A percentile compares a stretch with the other conserved stretches of the same genome.
phyloP scores from a whole-genome alignment of 2,888 invertebrate genomes.

The Drosophila flavopinicola region DNA sequence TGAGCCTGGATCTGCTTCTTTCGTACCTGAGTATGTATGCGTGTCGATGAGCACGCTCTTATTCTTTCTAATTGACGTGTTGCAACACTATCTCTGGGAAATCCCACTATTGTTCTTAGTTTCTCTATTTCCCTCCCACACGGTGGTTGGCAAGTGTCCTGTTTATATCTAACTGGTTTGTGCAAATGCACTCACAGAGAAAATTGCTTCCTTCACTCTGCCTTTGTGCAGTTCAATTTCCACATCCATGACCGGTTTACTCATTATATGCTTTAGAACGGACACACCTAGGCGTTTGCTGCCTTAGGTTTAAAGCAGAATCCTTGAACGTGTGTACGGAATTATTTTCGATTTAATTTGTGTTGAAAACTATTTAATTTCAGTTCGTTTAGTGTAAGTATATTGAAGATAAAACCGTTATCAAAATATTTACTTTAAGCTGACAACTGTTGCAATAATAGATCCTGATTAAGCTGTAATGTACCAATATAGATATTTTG shows the following conservation, averaged over 20 bases:
- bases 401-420: neutral
- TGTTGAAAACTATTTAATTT: constrained; percentile 65
- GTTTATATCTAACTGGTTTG: constrained; percentile 45
- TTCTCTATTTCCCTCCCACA: constrained; percentile 9
- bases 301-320: constrained; percentile 37
- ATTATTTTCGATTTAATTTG: constrained; percentile 47
- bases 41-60: neutral
- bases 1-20: neutral
- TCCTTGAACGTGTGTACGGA: constrained; percentile 10
- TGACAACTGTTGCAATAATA: too few species aligned
- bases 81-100: constrained; percentile 6
- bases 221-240: constrained; percentile 35
- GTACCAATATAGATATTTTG: too few species aligned
- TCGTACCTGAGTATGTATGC: neutral
- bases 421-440: too few species aligned
- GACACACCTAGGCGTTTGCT: constrained; percentile 23
- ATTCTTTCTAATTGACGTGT: constrained; percentile 21
- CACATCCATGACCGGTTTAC: constrained; percentile 30
- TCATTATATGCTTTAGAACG: constrained; percentile 16
- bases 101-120: constrained; percentile 5
- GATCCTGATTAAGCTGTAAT: too few species aligned
- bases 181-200: constrained; percentile 61
- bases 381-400: neutral
- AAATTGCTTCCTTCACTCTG: constrained; percentile 63
- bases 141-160: constrained; percentile 9